Base-by-base conservation (phyloP, 2,888 invertebrate genomes). In the Bimastos eiseni region DNA sequence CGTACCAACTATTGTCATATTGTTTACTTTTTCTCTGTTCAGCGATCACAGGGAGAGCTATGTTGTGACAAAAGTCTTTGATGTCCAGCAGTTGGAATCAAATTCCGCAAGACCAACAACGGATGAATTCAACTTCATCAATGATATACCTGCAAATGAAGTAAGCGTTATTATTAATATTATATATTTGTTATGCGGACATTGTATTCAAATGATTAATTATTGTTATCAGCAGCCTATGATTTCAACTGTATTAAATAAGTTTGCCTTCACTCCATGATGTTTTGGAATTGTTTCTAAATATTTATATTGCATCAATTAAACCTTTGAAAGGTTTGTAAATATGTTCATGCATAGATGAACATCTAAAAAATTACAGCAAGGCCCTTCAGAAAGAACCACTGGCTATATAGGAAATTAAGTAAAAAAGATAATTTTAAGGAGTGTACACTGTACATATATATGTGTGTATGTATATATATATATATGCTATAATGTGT, bases 21-120 rank as follows among this genome's bases (percentile, higher is more conserved):
- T 55, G 24, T 55, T 55, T 24, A 55, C 13, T 36, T 30, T 38
- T 37, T 84, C 34, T 37, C 70, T 38, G n/a, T 37, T 90, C 41
- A 84, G 41, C 21, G 83, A 90, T 41, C 83, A 83, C 44, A 92
- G 95, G 91, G 94, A 95, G 92, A 95, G 95, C 90, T 93, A 94
- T 91, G 93, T 95, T 4, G 94, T 94, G 13, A 95, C 95, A 1
- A 95, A 95, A 92, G 92, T 93, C 30, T 95, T 95, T 94, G 95
- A 95, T 41, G 95, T 95, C 17, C 94, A 94, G 88, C 93, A 88
- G 88, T 49, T 70, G 37, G 38, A 84, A 89, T 41, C 83, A 1
- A 93, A 93, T 36, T 90, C 92, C 19, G 83, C 92, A 37, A 91
- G 92, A 15, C 92, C 93, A 11, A 93, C 93, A 41, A 94, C 94